These are phyloP conservation scores for Drosophila planitibia DNA, from an alignment of 2,888 invertebrate species.

Conservation along the genomic window DNA sequence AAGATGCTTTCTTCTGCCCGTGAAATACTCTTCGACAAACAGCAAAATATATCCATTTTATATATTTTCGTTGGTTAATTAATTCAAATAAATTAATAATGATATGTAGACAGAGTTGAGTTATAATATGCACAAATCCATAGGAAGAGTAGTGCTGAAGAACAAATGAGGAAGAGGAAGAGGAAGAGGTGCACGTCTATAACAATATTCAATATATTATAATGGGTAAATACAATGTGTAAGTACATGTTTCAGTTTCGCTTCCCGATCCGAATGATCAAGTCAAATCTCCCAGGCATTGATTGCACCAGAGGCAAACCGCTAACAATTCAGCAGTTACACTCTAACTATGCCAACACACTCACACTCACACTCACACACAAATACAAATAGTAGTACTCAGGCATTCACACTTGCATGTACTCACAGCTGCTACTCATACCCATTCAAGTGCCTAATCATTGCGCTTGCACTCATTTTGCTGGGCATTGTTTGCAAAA, in stretches of 20 bases:
- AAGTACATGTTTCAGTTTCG: conserved; percentile 19
- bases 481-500: conserved; percentile 66
- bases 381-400: not conserved
- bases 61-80: too few species aligned
- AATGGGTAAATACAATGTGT: conserved; percentile 8
- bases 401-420: not conserved
- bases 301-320: conserved; percentile 17
- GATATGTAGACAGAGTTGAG: not conserved
- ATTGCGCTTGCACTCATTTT: conserved; percentile 66
- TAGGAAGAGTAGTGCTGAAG: not conserved
- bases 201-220: not conserved
- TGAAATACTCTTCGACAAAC: not conserved
- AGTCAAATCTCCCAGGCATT: conserved; percentile 15
- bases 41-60: not conserved
- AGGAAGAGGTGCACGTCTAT: not conserved
- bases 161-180: not conserved
- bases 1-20: too few species aligned
- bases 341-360: conserved; percentile 6
- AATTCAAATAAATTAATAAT: not conserved
- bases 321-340: conserved; percentile 13
- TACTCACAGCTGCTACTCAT: not conserved
- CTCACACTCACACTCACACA: not conserved
- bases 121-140: not conserved
- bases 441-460: conserved; percentile 48
- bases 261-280: conserved; percentile 34